Conservation (phyloP, 2,888 invertebrate species). For the Tipula helvola region DNA sequence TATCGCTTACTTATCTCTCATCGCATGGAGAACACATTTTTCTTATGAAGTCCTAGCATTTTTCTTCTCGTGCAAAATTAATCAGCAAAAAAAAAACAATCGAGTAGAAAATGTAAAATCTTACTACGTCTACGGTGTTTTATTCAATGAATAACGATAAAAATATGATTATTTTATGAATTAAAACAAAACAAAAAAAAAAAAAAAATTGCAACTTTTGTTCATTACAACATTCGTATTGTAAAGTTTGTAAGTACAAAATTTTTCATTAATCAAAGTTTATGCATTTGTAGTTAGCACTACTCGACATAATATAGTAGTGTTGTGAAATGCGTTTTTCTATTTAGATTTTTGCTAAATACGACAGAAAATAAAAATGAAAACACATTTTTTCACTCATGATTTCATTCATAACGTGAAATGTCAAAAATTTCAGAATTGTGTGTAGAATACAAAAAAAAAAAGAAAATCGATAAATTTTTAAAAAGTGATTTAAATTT, state of each 20-base stretch:
- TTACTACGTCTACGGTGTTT: not conserved
- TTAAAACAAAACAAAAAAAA: not conserved
- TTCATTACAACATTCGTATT: not conserved
- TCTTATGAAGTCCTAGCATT: not conserved
- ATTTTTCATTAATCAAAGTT: not conserved
- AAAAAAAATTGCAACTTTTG: not conserved
- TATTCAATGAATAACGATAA: not conserved
- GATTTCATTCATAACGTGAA: not conserved
- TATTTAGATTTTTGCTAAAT: not conserved
- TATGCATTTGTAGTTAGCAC: not conserved
- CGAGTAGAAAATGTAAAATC: not conserved
- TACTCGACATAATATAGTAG: not conserved
- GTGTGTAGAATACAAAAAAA: not conserved
- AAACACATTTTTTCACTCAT: not conserved
- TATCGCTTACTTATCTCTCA: not conserved
- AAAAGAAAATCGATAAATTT: not conserved
- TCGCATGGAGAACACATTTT: not conserved
- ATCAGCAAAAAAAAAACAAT: not conserved
- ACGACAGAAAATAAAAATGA: not conserved
- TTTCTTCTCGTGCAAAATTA: not conserved
- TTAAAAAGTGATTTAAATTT: not conserved
- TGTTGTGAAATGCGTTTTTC: not conserved
- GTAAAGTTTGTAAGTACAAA: not conserved
- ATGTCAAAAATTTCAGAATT: not conserved
- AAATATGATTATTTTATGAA: not conserved